These are phyloP conservation scores for Tympanoctomys barrerae DNA, from an alignment of 2,797 vertebrate species.

Conservation along the genomic window DNA sequence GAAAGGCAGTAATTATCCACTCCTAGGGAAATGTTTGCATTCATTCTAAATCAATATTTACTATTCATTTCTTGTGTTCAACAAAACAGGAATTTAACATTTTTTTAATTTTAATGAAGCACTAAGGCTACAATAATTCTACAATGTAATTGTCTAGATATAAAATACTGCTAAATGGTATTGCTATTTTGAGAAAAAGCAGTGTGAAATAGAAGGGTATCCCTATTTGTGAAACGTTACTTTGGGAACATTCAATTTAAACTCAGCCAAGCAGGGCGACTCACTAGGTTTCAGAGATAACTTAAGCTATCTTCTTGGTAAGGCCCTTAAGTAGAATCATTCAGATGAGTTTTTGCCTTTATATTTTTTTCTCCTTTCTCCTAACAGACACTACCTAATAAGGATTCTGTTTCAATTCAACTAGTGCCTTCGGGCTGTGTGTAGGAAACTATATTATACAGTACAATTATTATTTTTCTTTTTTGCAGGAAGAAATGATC, in stretches of 20 bases:
- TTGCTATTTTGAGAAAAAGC: constrained; percentile 87
- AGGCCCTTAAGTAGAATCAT: constrained; percentile 88
- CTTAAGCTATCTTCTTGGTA: constrained; percentile 84
- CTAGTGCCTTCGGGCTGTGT: constrained; percentile 51
- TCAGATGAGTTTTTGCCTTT: constrained; percentile 86
- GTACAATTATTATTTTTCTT: not conserved
- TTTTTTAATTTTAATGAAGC: constrained; percentile 90
- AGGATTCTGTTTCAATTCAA: constrained; percentile 84
- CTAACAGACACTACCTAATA: constrained; percentile 81
- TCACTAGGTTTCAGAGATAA: constrained; percentile 83
- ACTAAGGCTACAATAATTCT: constrained; percentile 90
- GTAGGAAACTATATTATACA: not conserved
- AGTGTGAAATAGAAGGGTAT: constrained; percentile 85
- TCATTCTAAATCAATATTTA: constrained; percentile 94
- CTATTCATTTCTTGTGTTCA: constrained; percentile 92
- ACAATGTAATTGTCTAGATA: constrained; percentile 90
- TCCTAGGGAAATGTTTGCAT: constrained; percentile 95
- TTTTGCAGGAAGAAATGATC: not conserved
- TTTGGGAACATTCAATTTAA: constrained; percentile 86
- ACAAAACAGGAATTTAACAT: constrained; percentile 91
- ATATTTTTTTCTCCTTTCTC: constrained; percentile 26
- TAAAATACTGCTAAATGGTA: constrained; percentile 89
- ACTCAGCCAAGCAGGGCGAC: constrained; percentile 87
- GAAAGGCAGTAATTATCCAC: constrained; percentile 96
- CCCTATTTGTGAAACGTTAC: constrained; percentile 87